Evolutionary conservation across 2,888 invertebrate species (phyloP), one percentile per base, ranked within the genome.

Genomic region (Eilema sororculum): DNA sequence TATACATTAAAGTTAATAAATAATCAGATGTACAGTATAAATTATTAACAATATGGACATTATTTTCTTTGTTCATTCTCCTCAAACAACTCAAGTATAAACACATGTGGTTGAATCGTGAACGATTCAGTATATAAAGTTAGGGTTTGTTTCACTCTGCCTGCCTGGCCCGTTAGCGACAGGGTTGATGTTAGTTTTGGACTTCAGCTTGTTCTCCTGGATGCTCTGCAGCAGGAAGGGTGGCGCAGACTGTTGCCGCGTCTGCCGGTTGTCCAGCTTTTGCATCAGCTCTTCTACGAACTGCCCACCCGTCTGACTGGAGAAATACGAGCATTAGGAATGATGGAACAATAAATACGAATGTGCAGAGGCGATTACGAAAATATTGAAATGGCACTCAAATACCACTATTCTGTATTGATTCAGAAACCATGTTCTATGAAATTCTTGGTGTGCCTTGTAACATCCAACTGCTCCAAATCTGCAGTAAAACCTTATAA

Each of bases 221-320:
- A 94, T 93, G 84, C 91, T 91, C 74, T 94, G 92, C 64, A 94
- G 89, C 62, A 95, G 87, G 88, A 95, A 95, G 3, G 94, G 91
- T 0, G 95, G 95, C 3, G 93, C 87, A 64, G 57, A 24, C 65
- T 84, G 72, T 73, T 85, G 81, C 37, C 89, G 86, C 76, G 90
- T 87, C 77, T 91, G 90, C 5, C 90, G 82, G 72, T 80, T 79
- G 80, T 94, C 93, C 74, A 95, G 84, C 82, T 94, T 93, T 1
- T 89, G 86, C 0, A 90, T 83, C 68, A 94, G 84, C 68, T 94
- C 94, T 64, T 94, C 93, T 92, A 93, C 91, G 85, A 93, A 91
- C 90, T 93, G 90, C 93, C 94, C 94, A 83, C 93, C 93, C 90
- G 93, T 90, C 92, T 93, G 94, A 90, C 94, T 93, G 90, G 86